Base-by-base conservation (phyloP, 2,888 invertebrate species). In the Eugnorisma glareosa region DNA sequence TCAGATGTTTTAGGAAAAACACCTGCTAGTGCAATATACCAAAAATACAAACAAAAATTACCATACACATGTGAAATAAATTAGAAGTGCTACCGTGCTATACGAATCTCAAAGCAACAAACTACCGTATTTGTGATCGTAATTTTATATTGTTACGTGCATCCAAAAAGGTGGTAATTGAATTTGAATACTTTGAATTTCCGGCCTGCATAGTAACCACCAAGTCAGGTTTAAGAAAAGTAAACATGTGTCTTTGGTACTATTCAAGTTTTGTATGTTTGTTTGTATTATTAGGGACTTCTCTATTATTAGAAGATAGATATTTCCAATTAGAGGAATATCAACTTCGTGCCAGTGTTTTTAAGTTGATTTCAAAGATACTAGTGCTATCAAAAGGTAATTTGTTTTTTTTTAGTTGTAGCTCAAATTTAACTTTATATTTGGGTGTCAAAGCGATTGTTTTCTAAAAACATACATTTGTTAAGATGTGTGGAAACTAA, bases 141-240 rank as follows among this genome's bases (percentile, higher is more conserved):
- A 67, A 80, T 76, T 68, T 28, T 64, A 67, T 79, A 70, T 59
- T 73, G 73, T 79, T 83, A 67, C 82, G 68, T 83, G 82, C 75
- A 77, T 79, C 71, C 73, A 89, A 80, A 76, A 31, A 70, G 76
- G 77, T 82, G 89, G 40, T 87, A 87, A 87, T 87, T 81, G 73
- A 73, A 77, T 75, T 73, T 85, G 81, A 81, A 85, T 75, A 72
- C 71, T 43, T 73, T 37, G 15, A 67, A 73, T 77, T 87, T 68
- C 66, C 72, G 67, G 51, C 40, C 72, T 61, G 64, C 67, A 63
- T 54, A 24, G 48, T 68, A 54, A 57, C 35, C 18, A 63, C 35
- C 6, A 45, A 51, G 35, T 70, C 35, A 68, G 63, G 21, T 71
- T 48, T 57, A 70, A 31, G 35, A 68, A 68, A 81, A 67, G 59